These are phyloP conservation scores for Aurelia sp. DNA, from an alignment of 30 jellyfish, hydroid and myxozoan genomes.

Conservation along the genomic window DNA sequence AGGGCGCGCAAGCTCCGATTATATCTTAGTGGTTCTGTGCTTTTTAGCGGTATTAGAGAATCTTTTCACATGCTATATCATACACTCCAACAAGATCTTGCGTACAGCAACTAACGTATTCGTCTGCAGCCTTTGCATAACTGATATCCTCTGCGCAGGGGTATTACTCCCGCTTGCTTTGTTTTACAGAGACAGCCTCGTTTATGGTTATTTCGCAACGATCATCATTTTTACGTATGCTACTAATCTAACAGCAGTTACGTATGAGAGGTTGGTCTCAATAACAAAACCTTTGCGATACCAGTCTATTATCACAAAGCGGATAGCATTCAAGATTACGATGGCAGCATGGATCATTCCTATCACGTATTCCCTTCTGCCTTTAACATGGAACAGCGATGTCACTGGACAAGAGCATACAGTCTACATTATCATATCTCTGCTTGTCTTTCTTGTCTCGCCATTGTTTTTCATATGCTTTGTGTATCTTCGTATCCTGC, in stretches of 20 bases:
- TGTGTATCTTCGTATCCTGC: slow-evolving; percentile 56
- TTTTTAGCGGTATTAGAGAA: slow-evolving; percentile 73
- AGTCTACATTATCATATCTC: slow-evolving; percentile 44
- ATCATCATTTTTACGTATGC: slow-evolving; percentile 66
- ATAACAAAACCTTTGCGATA: slow-evolving; percentile 79
- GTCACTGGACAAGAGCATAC: no score
- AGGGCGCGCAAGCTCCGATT: not conserved
- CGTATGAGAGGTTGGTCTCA: slow-evolving; percentile 82
- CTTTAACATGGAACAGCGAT: slow-evolving; percentile 61
- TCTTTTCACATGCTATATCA: slow-evolving; percentile 72
- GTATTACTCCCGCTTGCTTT: slow-evolving; percentile 70
- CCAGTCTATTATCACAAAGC: slow-evolving; percentile 67
- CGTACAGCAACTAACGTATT: slow-evolving; percentile 82
- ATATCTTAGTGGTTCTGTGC: slow-evolving; percentile 69
- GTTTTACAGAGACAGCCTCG: slow-evolving; percentile 32
- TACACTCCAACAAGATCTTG: slow-evolving; percentile 31
- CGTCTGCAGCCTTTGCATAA: slow-evolving; percentile 78
- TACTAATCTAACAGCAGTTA: slow-evolving; percentile 77
- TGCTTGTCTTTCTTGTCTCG: slow-evolving; percentile 67
- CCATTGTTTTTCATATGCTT: slow-evolving; percentile 83
- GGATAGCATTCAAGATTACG: slow-evolving; percentile 55
- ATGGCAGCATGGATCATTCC: slow-evolving; percentile 73
- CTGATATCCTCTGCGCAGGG: slow-evolving; percentile 75
- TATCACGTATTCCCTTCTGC: slow-evolving; percentile 62
- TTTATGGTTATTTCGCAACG: slow-evolving; percentile 53